phyloP scores from a whole-genome alignment of 2,113 vertebrate genomes.

The Stigmatopora nigra region DNA sequence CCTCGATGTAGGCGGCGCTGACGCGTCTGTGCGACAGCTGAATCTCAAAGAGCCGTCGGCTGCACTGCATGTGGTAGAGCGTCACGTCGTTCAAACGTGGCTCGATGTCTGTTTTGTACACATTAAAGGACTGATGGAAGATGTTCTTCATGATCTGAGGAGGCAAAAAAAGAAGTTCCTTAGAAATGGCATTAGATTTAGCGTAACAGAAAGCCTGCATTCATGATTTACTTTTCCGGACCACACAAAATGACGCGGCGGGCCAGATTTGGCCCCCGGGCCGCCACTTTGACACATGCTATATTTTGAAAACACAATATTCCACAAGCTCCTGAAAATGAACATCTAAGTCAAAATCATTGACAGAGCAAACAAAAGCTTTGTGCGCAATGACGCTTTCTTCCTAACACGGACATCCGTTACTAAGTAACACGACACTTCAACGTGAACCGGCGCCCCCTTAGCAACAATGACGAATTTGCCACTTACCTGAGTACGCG shows the following conservation, averaged over 20 bases:
- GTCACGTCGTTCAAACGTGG: conserved; percentile 63
- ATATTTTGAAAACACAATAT: too few species aligned
- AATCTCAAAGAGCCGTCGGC: conserved; percentile 71
- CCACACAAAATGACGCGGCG: too few species aligned
- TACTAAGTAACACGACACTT: conserved; percentile 67
- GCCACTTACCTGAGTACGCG: conserved; percentile 26
- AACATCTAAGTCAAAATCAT: conserved; percentile 1
- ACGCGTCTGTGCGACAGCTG: conserved; percentile 68
- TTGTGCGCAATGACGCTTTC: conserved; percentile 22
- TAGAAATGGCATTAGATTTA: too few species aligned
- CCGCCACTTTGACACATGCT: too few species aligned
- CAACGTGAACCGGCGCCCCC: conserved; percentile 53
- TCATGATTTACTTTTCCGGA: too few species aligned
- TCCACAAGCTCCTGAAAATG: background rate
- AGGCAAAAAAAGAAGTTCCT: background rate
- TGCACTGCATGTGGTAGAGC: conserved; percentile 65
- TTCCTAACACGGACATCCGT: conserved; percentile 53
- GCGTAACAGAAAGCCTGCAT: too few species aligned
- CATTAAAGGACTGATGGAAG: conserved; percentile 73
- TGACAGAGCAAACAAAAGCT: conserved; percentile 12
- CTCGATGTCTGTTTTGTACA: conserved; percentile 72
- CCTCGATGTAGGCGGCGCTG: conserved; percentile 66
- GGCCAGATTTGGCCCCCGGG: too few species aligned
- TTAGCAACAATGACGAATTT: conserved; percentile 50
- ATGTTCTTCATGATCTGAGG: conserved; percentile 74